Conservation (phyloP, 92 coral and sea anemone species). For the Porites evermanni region DNA sequence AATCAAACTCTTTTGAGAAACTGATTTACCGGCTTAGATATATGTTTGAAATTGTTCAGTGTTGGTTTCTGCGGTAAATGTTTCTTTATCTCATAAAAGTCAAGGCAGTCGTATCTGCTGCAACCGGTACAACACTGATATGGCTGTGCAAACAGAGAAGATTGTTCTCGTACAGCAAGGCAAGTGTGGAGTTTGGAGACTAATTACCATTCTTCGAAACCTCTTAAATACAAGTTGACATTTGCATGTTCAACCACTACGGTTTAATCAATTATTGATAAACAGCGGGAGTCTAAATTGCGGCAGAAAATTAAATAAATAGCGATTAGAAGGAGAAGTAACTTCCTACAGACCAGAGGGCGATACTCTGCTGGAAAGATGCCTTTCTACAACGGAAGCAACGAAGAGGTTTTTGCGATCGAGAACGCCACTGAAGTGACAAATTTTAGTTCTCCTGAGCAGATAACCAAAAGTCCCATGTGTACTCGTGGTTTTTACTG, state of each 20-base stretch:
- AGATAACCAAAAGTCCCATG: background rate
- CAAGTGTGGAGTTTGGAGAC: background rate
- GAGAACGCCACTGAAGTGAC: conserved; percentile 1
- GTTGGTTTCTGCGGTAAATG: background rate
- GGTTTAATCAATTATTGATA: conserved; percentile 12
- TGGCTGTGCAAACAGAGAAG: background rate
- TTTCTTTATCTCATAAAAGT: conserved; percentile 3
- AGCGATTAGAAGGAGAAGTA: background rate
- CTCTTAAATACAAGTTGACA: background rate
- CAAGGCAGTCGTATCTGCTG: background rate
- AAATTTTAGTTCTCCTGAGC: background rate
- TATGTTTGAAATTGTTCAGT: background rate
- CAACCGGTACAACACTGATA: background rate
- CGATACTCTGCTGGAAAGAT: background rate
- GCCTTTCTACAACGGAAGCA: conserved; percentile 18
- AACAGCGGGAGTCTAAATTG: conserved; percentile 2
- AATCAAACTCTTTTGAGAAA: conserved; percentile 3
- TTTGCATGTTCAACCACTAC: background rate
- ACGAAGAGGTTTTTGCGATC: background rate
- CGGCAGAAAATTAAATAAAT: background rate
- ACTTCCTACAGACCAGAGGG: background rate
- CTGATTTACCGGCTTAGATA: conserved; percentile 12
- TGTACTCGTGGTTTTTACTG: conserved; percentile 41
- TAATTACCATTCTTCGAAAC: background rate
- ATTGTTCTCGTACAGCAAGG: too few relatives aligned